Evolutionary conservation across 2,113 vertebrate species (phyloP).

Genomic region (Talpa occidentalis): DNA sequence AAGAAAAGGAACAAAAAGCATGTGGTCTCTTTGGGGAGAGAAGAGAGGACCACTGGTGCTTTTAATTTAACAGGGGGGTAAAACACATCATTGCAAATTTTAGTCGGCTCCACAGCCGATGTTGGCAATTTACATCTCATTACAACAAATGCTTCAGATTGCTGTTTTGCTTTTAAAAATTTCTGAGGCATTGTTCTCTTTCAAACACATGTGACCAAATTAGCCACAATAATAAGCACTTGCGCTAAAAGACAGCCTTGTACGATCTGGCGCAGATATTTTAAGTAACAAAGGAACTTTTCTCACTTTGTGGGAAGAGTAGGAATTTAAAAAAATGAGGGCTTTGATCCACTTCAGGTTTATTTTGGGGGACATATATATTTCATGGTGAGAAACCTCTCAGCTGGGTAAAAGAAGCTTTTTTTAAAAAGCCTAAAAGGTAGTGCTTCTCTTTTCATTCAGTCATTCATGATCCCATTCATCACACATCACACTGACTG

Average conservation of each 20-base stretch:
- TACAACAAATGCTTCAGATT: conserved; percentile 79
- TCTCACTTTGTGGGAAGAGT: conserved; percentile 69
- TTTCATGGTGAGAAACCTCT: conserved; percentile 62
- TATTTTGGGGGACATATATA: conserved; percentile 76
- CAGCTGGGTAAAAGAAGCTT: conserved; percentile 61
- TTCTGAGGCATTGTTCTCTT: conserved; percentile 80
- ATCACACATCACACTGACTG: background rate
- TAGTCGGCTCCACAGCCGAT: conserved; percentile 42
- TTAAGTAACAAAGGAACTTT: conserved; percentile 79
- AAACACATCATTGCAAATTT: conserved; percentile 71
- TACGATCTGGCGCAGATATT: conserved; percentile 71
- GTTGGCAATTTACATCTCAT: conserved; percentile 83
- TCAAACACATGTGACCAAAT: conserved; percentile 82
- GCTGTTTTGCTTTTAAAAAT: conserved; percentile 83
- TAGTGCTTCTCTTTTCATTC: conserved; percentile 41
- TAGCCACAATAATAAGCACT: conserved; percentile 81
- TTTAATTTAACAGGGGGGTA: conserved; percentile 56
- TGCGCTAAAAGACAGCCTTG: conserved; percentile 52
- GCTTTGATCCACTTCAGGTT: conserved; percentile 74
- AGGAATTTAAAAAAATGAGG: conserved; percentile 41
- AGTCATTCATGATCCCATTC: conserved; percentile 47
- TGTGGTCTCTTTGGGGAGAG: conserved; percentile 36
- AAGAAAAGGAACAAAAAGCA: conserved; percentile 38
- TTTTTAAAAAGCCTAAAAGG: conserved; percentile 51
- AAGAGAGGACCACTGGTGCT: conserved; percentile 53